Evolutionary conservation across 2,797 vertebrate species (phyloP), one percentile per base, ranked within the genome.

Genomic region (Parauchenoglanis punctatus): DNA sequence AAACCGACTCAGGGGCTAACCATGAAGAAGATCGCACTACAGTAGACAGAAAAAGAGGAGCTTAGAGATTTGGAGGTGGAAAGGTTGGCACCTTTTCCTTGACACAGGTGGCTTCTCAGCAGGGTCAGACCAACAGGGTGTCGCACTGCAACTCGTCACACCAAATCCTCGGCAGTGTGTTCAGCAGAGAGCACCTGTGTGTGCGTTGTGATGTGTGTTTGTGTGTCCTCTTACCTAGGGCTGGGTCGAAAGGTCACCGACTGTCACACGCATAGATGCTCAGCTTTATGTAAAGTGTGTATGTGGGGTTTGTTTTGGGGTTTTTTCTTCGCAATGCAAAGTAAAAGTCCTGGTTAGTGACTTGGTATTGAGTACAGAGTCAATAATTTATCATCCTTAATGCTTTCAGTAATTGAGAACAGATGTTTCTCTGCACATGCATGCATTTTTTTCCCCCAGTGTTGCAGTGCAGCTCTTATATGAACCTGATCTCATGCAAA

Each of bases 91-190:
- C 76, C 13, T 46, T 81, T 68, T 63, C n/a, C 54, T 68, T 1
- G 8, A 54, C 40, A 61, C 86, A 87, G 72, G 28, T 83, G 70
- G 63, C 80, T 83, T 44, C 73, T 82, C 73, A 68, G 73, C 63
- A 58, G 63, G 81, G 81, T 35, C 61, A 49, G 52, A n/a, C 11
- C 8, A 49, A 73, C 67, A 78, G 28, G 15, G 54, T 56, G 35
- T 31, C 20, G 52, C 40, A 31, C 17, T 61, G 77, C 54, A 81
- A 59, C 56, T 31, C 15, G 40, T 52, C 44, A 61, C 59, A 63
- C 44, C 11, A 65, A 49, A 63, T 17, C 13, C 18, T 52, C n/a
- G 61, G 72, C 56, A 77, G 13, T 31, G 75, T 52, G 25, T 77
- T 77, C 49, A 76, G 46, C 31, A 7, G 31, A 67, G 52, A 58